Evolutionary conservation across 2,888 invertebrate genomes (phyloP).

Genomic region (Nasonovia ribisnigri): DNA sequence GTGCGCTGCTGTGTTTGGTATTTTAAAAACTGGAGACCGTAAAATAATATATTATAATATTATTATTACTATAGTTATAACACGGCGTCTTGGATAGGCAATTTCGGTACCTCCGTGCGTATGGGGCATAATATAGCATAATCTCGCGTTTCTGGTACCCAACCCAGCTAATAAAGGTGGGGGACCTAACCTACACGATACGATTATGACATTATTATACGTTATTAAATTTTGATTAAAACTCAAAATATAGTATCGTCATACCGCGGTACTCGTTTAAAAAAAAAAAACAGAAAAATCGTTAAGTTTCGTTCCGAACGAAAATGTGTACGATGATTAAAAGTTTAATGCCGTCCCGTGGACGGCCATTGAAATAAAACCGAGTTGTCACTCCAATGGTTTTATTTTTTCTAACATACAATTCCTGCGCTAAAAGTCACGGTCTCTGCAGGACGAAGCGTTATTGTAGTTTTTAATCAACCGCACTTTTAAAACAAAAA

Average conservation of each 20-base stretch:
- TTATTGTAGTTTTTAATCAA: slow-evolving; percentile 32
- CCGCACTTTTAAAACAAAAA: slow-evolving; percentile 6
- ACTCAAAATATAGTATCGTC: background rate
- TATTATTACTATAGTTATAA: no score
- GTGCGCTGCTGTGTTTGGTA: background rate
- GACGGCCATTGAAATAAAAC: background rate
- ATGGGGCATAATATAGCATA: background rate
- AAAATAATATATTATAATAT: no score
- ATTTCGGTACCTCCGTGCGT: background rate
- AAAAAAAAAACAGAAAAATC: background rate
- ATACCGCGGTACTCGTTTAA: background rate
- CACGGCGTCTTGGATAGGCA: background rate
- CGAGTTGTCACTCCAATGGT: background rate
- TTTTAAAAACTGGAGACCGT: background rate
- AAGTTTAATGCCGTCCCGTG: background rate
- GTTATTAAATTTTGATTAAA: background rate
- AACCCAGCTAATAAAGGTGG: background rate
- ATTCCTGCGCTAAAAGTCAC: background rate
- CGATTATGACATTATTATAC: background rate
- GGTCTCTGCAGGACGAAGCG: background rate
- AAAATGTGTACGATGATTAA: background rate
- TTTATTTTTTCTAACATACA: background rate
- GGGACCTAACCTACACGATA: background rate
- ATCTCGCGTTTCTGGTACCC: background rate
- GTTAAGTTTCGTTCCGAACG: background rate